A percentile compares a stretch with the other conserved stretches of the same genome.
Conservation (phyloP, 2,113 vertebrate species). For the Motacilla alba region DNA sequence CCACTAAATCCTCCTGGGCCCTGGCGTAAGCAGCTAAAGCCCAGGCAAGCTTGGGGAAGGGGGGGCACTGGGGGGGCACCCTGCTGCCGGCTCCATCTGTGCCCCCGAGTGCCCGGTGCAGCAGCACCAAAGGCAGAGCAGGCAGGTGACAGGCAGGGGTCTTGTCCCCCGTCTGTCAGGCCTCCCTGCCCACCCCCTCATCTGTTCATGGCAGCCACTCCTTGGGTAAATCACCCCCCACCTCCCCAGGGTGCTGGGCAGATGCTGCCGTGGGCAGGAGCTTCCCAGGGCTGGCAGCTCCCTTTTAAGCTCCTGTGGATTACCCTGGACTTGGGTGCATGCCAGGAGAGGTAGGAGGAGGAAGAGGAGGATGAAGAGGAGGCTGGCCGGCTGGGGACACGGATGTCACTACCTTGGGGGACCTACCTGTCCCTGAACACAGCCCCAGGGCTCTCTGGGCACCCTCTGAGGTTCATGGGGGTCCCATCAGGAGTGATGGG, state of each 20-base stretch:
- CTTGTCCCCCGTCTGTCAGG: neutral
- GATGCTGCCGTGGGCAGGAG: neutral
- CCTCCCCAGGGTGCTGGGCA: neutral
- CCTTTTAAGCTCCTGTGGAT: slow-evolving; percentile 23
- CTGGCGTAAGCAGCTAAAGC: slow-evolving; percentile 46
- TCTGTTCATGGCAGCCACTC: neutral
- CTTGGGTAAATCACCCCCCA: neutral
- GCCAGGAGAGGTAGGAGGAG: neutral
- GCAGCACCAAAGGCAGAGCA: neutral
- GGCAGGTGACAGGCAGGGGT: neutral
- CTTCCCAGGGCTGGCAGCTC: neutral
- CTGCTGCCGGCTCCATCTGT: slow-evolving; percentile 26
- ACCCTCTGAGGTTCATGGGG: neutral
- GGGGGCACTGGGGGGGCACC: neutral
- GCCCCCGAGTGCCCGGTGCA: neutral
- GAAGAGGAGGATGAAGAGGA: slow-evolving; percentile 5
- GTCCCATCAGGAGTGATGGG: neutral
- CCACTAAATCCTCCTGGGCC: slow-evolving; percentile 46
- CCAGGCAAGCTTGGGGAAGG: slow-evolving; percentile 6
- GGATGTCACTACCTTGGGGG: neutral
- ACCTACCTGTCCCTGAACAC: neutral
- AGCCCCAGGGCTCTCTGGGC: neutral
- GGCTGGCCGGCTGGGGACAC: neutral
- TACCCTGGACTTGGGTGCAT: neutral
- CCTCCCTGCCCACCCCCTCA: neutral